A percentile compares a stretch with the other conserved stretches of the same genome.
Evolutionary conservation across 1,140 invertebrate species (phyloP).

Genomic region (fruit fly (Drosophila melanogaster)): DNA sequence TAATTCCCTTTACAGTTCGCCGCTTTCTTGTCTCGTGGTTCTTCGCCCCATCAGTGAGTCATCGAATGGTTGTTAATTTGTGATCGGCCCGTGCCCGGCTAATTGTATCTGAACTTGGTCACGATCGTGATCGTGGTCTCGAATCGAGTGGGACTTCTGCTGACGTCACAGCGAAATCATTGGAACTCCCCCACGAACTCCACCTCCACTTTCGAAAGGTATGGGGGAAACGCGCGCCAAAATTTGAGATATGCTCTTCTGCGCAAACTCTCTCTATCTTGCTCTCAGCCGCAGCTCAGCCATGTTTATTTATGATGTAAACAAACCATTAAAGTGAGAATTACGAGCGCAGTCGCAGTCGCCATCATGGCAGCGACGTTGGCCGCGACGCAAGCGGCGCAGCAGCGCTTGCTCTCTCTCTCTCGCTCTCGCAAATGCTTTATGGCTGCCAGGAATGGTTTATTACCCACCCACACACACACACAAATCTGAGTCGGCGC

Average conservation of each 20-base stretch:
- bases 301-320: constrained; percentile 84
- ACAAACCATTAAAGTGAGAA: constrained; percentile 84
- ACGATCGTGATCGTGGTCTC: constrained; percentile 47
- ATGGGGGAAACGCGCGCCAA: constrained; percentile 62
- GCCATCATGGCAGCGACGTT: constrained; percentile 69
- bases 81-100: constrained; percentile 37
- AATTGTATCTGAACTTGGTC: constrained; percentile 52
- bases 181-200: background rate
- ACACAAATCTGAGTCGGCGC: constrained; percentile 41
- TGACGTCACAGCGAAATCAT: constrained; percentile 40
- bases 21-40: constrained; percentile 9
- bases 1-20: background rate
- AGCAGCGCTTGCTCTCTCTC: constrained; percentile 15
- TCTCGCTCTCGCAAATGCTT: constrained; percentile 71
- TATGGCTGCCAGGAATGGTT: constrained; percentile 83
- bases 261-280: constrained; percentile 34
- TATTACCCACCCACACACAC: constrained; percentile 63
- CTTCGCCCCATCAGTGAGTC: constrained; percentile 15
- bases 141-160: constrained; percentile 27
- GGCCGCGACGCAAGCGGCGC: constrained; percentile 31
- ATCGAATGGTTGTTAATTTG: constrained; percentile 31
- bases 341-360: constrained; percentile 81
- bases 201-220: background rate
- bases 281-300: constrained; percentile 59
- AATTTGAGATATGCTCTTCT: constrained; percentile 34